Evolutionary conservation across 1,140 invertebrate species (phyloP), one percentile per base, ranked within the genome.

Genomic region (Pantala flavescens): DNA sequence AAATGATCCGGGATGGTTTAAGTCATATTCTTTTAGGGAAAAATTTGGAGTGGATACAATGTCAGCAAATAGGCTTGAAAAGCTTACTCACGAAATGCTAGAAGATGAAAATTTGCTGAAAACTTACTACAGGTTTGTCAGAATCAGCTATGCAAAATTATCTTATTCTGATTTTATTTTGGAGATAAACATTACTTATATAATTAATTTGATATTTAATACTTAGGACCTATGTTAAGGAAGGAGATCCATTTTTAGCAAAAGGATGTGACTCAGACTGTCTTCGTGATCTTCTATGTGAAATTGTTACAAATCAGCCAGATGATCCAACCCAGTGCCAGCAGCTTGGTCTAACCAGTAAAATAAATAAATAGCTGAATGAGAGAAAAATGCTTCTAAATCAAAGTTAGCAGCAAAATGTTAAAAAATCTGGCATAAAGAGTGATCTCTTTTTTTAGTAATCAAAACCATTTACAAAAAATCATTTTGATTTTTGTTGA

Each of bases 11-110:
- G 78, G 83, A 24, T 92, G 91, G 90, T 87, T 84, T 72, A 84
- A 87, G 79, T 84, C 90, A 10, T 93, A 92, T 78, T 86, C 87
- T 10, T 90, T 92, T 75, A 87, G 84, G 78, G 84, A 88, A 63
- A 86, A 85, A 70, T 93, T 88, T 79, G 83, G 82, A 19, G 77
- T 91, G 23, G 14, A 78, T 1, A 78, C 82, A 75, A 78, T 86
- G 14, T 77, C 81, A 24, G 78, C 81, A 42, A 23, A 76, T 43
- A 82, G 82, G 73, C 73, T 85, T 49, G 78, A 82, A 70, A 70
- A 80, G 16, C 81, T 84, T 75, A 76, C 83, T 0, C 24, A 77
- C 19, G 71, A 77, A 74, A 79, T 85, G 79, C 70, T 78, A 16
- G 76, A 74, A 0, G 79, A 85, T 78, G 76, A 81, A 7, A 76